These are phyloP conservation scores for Eulemur albifrons DNA, from an alignment of 2,797 vertebrate genomes.

Conservation along the genomic window DNA sequence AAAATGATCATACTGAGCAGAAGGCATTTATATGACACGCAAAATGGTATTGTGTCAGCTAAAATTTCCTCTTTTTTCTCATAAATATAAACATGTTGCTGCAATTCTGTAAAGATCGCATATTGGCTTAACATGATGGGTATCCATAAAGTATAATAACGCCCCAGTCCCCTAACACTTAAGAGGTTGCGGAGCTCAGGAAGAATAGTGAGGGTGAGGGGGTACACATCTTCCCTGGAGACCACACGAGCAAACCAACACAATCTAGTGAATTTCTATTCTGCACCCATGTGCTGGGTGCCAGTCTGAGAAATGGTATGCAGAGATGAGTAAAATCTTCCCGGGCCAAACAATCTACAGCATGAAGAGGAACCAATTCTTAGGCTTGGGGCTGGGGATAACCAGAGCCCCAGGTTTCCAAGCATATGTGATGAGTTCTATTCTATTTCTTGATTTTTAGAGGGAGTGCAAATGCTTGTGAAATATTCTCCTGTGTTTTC, in stretches of 20 bases:
- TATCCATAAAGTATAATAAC: neutral
- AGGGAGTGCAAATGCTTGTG: neutral
- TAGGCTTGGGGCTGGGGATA: too few relatives aligned
- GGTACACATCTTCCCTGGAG: accelerated
- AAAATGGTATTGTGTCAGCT: neutral
- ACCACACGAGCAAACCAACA: neutral
- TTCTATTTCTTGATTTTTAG: neutral
- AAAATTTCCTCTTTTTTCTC: neutral
- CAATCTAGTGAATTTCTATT: neutral
- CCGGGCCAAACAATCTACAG: neutral
- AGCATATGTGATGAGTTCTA: accelerated
- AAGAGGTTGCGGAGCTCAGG: neutral
- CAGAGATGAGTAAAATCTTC: neutral
- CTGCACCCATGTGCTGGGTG: accelerated
- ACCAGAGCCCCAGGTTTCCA: neutral
- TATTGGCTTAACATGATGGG: neutral
- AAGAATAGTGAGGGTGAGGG: accelerated
- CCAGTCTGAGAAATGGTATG: neutral
- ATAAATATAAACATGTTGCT: neutral
- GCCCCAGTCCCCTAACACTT: neutral
- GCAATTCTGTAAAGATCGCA: neutral
- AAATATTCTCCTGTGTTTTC: neutral
- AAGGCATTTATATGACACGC: neutral
- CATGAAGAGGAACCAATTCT: neutral
- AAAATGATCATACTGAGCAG: neutral